Evolutionary conservation across 2,888 invertebrate species (phyloP), one percentile per base, ranked within the genome.

Genomic region (Acheta domesticus): DNA sequence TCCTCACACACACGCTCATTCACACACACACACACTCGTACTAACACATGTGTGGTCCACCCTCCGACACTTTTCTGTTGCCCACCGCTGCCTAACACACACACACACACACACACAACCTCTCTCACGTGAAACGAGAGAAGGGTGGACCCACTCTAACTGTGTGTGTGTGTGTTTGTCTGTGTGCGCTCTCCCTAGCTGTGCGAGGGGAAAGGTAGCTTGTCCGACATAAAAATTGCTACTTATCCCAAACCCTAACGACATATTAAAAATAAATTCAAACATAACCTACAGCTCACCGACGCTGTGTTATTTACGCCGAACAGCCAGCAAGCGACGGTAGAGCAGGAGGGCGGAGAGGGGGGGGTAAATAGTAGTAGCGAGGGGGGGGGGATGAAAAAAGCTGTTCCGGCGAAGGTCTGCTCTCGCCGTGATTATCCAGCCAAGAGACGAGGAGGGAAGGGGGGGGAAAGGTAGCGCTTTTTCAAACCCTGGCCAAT

Each of bases 141-240:
- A n/a, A 20, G 76, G 76, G 76, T 48, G 48, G 14, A n/a, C 48
- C 23, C 23, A 19, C 12, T 16, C n/a, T 21, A 48, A 48, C 16
- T 20, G 14, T 48, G 1, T 76, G 76, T 49, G 36, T 36, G 36
- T 36, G 36, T 36, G 36, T 36, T 36, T 36, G 49, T 21, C 77
- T 20, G 49, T 49, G 49, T 77, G 49, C 16, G 20, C 21, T 49
- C 77, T 12, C 14, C 20, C 19, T 21, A 14, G 77, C 77, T 21
- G 12, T 19, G 23, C 49, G 77, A 48, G 78, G 73, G 36, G 62
- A 62, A 62, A 62, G 62, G n/a, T 75, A 75, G 78, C 78, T 74
- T 80, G 80, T 80, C 75, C 75, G 77, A 77, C 80, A 80, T 80
- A 75, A 79, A 80, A 80, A 75, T 80, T 49, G 80, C 77, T 80